Percentiles rank a stretch among this genome's conserved stretches.
These are phyloP conservation scores for Sinocyclocheilus rhinocerous DNA, from an alignment of 2,113 vertebrate species.

Conservation along the genomic window DNA sequence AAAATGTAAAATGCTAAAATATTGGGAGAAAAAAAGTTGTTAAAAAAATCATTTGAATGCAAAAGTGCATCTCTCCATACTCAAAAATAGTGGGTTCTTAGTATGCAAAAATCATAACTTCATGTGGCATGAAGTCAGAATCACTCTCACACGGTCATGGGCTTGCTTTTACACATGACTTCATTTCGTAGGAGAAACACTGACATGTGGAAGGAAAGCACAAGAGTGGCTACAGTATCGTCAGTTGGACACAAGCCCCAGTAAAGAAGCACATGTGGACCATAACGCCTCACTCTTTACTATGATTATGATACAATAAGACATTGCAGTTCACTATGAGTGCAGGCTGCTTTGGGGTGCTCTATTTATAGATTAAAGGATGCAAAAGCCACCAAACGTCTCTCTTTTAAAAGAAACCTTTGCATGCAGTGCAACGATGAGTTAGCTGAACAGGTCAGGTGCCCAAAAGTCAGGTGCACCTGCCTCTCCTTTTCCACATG, in stretches of 20 bases:
- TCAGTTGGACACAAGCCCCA: neutral
- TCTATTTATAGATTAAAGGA: constrained; percentile 39
- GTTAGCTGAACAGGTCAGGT: constrained; percentile 68
- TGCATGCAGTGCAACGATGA: constrained; percentile 59
- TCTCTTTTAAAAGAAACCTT: neutral
- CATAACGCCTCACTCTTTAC: constrained; percentile 13
- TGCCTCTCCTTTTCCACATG: constrained; percentile 37
- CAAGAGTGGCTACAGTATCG: neutral
- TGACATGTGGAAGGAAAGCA: constrained; percentile 52
- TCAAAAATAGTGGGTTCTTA: neutral
- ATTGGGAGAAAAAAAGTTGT: no score
- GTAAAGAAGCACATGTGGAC: constrained; percentile 14
- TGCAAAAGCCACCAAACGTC: constrained; percentile 5
- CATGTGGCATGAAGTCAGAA: neutral
- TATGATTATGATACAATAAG: constrained; percentile 16
- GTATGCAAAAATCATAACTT: neutral
- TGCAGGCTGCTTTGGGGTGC: neutral
- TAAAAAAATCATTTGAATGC: neutral
- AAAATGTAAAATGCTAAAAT: neutral
- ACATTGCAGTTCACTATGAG: neutral
- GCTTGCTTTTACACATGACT: constrained; percentile 40
- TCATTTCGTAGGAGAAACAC: constrained; percentile 50
- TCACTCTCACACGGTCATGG: neutral
- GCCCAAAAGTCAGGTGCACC: constrained; percentile 53
- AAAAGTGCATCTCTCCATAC: neutral